These are phyloP conservation scores for Schizaphis graminum DNA, from an alignment of 2,888 invertebrate genomes.

Conservation along the genomic window DNA sequence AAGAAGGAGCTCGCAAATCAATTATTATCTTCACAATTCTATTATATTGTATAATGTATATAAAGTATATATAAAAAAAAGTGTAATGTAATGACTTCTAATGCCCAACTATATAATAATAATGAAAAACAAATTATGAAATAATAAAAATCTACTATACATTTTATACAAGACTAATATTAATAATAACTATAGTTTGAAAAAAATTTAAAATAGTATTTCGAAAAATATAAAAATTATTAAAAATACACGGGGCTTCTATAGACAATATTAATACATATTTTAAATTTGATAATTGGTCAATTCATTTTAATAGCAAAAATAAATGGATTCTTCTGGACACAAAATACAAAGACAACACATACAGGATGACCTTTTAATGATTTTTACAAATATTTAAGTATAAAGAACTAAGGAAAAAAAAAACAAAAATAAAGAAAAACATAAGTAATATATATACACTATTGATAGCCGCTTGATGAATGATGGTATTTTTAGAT, in stretches of 20 bases:
- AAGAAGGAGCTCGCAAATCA: not conserved
- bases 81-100: not conserved
- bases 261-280: not conserved
- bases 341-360: not conserved
- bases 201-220: not conserved
- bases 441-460: not conserved
- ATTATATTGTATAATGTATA: not conserved
- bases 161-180: not conserved
- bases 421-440: not conserved
- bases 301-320: not conserved
- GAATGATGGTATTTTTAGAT: not conserved
- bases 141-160: not conserved
- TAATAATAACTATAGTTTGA: not conserved
- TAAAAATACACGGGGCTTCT: not conserved
- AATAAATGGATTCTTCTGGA: not conserved
- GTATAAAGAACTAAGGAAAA: not conserved
- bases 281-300: not conserved
- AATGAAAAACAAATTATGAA: not conserved
- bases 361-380: not conserved
- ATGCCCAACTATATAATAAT: not conserved
- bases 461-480: not conserved
- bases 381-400: not conserved
- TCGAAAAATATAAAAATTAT: not conserved
- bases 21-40: slow-evolving; percentile 3
- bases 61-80: not conserved